Evolutionary conservation across 1,140 invertebrate species (phyloP), one percentile per base, ranked within the genome.

Genomic region (Drosophila mayri): DNA sequence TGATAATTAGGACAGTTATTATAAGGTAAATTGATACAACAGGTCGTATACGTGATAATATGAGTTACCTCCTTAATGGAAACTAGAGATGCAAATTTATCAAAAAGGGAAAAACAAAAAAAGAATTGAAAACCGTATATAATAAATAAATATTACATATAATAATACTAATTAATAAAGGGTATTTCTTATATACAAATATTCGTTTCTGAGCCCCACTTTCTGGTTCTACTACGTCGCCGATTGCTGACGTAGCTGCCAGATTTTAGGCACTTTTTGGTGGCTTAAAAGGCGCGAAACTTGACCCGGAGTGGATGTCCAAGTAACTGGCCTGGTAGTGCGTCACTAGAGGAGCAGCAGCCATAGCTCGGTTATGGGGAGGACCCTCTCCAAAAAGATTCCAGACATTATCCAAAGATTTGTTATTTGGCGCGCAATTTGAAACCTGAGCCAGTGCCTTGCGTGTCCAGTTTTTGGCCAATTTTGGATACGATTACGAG

Each of bases 401-500:
- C 30, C 54, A 57, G 35, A 57, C 14, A 57, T 37, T 18, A 37
- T 6, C 50, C 32, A 40, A 41, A n/a, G 35, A 57, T 57, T 22
- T 44, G 12, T 18, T 32, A 32, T 65, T 77, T 79, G 74, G 65
- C 74, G 65, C 77, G 54, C 55, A 78, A 11, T 81, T 72, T 68
- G 79, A 77, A 81, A 81, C 57, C 58, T 57, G 73, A 81, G 79
- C 57, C 76, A 49, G 68, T 59, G 61, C 16, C 60, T 47, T 63
- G 79, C 73, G 57, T 61, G 75, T 68, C 75, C 74, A 77, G 75
- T 76, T 38, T 38, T 72, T 59, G 76, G 58, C 64, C 49, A 81
- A 63, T 81, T 81, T 81, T 81, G 79, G 59, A 28, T 55, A 60
- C 54, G 67, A 75, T 79, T 74, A 74, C 63, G 64, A 55, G 76